phyloP scores from a whole-genome alignment of 2,888 invertebrate genomes.

The Drosophila lutescens region DNA sequence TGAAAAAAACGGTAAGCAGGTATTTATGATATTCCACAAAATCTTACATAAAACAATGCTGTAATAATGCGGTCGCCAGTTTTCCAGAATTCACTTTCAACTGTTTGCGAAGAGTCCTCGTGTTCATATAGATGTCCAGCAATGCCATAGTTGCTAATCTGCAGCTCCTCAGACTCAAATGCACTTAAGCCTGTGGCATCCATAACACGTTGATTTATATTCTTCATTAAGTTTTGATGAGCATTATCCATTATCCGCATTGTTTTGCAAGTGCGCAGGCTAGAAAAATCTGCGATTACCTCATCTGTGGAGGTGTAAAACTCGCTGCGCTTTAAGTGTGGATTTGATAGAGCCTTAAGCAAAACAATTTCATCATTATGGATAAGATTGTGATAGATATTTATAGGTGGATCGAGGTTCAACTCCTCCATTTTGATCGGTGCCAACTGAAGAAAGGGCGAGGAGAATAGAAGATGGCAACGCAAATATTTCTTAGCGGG shows the following conservation, averaged over 20 bases:
- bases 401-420: slow-evolving; percentile 4
- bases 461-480: slow-evolving; percentile 4
- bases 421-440: slow-evolving; percentile 22
- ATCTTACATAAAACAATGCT: slow-evolving; percentile 7
- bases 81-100: neutral
- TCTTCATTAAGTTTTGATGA: neutral
- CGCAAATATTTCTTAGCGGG: neutral
- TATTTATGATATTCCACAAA: too few species aligned
- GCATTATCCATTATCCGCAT: neutral
- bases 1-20: neutral
- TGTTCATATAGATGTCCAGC: slow-evolving; percentile 14
- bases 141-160: slow-evolving; percentile 30
- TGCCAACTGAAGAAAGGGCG: slow-evolving; percentile 19
- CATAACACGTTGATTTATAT: slow-evolving; percentile 23
- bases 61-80: slow-evolving; percentile 12
- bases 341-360: slow-evolving; percentile 6
- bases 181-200: slow-evolving; percentile 19
- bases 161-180: slow-evolving; percentile 9
- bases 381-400: slow-evolving; percentile 18
- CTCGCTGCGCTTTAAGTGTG: slow-evolving; percentile 2
- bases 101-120: neutral
- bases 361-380: slow-evolving; percentile 1
- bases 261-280: slow-evolving; percentile 11
- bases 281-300: neutral
- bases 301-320: neutral